Evolutionary conservation across 1,140 invertebrate genomes (phyloP), one percentile per base, ranked within the genome.

Genomic region (Drosophila santomea): DNA sequence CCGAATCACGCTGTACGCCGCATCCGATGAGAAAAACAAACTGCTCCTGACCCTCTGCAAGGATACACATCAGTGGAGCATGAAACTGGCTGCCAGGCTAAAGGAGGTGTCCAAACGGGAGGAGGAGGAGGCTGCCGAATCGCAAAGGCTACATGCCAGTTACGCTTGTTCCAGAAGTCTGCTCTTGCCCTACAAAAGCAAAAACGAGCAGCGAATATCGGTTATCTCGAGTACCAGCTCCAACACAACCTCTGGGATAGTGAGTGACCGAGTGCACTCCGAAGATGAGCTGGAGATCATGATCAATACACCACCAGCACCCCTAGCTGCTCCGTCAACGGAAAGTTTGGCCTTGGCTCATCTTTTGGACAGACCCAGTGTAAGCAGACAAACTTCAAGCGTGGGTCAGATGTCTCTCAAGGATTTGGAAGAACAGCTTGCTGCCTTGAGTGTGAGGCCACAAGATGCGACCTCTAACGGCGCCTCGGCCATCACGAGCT

Each of bases 231-330:
- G 95, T 89, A 97, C 97, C 38, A 98, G 97, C 66, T 98, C 97
- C 4, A 98, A 98, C 85, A 98, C 97, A 39, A 98, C 98, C 3
- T 98, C 97, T 6, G 98, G 98, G 48, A 98, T 98, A 67, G 97
- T 98, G 10, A 98, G 97, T 91, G 98, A 98, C 92, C 95, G 97
- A 71, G 97, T 98, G 50, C 97, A 98, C 92, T 98, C 97, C 55
- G 96, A 98, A 93, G 97, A 98, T 92, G 97, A 98, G 92, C 94
- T 97, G 62, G 97, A 97, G 93, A 97, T 96, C 43, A 96, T 96
- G 94, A 96, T 96, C 43, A 96, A 96, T 63, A 95, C 95, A 44
- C 95, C 95, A 15, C 95, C 95, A 20, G 89, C 89, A 3, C 90
- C 91, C 0, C 62, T 92, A 3, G 92, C 92, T 1, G 95, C 95